A percentile compares a stretch with the other conserved stretches of the same genome.
Conservation (phyloP, 2,797 vertebrate genomes). For the Tangara arthus region DNA sequence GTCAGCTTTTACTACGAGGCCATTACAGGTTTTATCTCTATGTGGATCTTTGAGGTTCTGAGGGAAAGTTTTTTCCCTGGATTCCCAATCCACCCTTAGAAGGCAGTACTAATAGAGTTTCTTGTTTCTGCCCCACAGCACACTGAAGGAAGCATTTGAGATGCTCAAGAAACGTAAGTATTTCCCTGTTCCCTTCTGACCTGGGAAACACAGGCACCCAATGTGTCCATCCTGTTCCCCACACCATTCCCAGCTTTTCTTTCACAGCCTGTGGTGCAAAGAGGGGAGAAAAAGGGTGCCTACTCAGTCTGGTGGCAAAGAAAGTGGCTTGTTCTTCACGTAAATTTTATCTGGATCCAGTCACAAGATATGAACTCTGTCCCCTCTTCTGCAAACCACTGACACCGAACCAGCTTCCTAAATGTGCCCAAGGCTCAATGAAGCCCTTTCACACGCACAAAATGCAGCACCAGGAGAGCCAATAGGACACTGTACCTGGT, state of each 20-base stretch:
- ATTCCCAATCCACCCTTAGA: neutral
- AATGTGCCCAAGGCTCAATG: neutral
- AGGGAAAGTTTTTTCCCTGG: neutral
- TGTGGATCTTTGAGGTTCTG: neutral
- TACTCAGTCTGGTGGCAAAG: neutral
- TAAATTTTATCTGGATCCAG: neutral
- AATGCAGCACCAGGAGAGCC: neutral
- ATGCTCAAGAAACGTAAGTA: slow-evolving; percentile 90
- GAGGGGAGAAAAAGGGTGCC: neutral
- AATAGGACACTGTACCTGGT: neutral
- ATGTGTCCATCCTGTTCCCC: neutral
- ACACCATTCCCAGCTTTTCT: neutral
- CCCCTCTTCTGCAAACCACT: neutral
- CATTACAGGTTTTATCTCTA: neutral
- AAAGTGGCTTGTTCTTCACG: neutral
- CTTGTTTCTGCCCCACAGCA: slow-evolving; percentile 74
- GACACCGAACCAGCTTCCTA: neutral
- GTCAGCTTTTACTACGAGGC: neutral
- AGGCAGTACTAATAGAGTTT: neutral
- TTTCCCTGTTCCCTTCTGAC: neutral
- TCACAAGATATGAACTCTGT: neutral
- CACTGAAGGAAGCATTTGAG: slow-evolving; percentile 87
- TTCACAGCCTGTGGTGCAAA: too few species aligned
- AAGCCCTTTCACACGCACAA: neutral
- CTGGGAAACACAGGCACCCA: neutral